A percentile compares a stretch with the other conserved stretches of the same genome.
Conservation (phyloP, 2,888 invertebrate species). For the Boloria euphrosyne region DNA sequence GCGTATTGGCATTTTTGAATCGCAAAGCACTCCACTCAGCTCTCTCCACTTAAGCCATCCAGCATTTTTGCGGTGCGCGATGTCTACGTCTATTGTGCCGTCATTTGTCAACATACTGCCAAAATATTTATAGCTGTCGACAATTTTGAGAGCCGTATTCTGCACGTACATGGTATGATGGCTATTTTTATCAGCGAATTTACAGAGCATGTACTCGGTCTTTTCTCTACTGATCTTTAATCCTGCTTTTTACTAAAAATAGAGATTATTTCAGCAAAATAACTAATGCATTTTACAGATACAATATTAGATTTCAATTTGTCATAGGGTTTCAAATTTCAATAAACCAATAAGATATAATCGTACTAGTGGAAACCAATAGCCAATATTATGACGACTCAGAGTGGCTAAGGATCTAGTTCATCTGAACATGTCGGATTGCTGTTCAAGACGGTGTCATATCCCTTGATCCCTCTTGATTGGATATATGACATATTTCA, state of each 20-base stretch:
- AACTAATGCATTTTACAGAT: neutral
- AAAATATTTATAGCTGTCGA: too few relatives aligned
- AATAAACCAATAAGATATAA: conserved; percentile 10
- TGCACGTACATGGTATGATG: too few relatives aligned
- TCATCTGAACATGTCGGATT: conserved; percentile 16
- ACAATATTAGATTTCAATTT: conserved; percentile 15
- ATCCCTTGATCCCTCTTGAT: conserved; percentile 30
- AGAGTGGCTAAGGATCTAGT: neutral
- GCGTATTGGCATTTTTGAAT: too few relatives aligned
- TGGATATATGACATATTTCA: conserved; percentile 17
- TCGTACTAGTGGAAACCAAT: conserved; percentile 12
- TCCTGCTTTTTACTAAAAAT: neutral
- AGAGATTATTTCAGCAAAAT: neutral
- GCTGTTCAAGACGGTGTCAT: conserved; percentile 20
- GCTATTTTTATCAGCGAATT: too few relatives aligned
- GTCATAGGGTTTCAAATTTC: conserved; percentile 10
- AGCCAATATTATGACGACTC: neutral
- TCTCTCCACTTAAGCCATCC: too few relatives aligned
- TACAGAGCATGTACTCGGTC: too few relatives aligned
- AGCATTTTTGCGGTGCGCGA: too few relatives aligned
- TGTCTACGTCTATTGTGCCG: too few relatives aligned
- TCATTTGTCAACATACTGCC: too few relatives aligned
- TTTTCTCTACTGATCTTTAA: too few relatives aligned
- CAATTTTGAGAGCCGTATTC: too few relatives aligned
- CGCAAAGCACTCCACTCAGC: too few relatives aligned